Evolutionary conservation across 2,797 vertebrate species (phyloP).

Genomic region (Cyprinodon diabolis): DNA sequence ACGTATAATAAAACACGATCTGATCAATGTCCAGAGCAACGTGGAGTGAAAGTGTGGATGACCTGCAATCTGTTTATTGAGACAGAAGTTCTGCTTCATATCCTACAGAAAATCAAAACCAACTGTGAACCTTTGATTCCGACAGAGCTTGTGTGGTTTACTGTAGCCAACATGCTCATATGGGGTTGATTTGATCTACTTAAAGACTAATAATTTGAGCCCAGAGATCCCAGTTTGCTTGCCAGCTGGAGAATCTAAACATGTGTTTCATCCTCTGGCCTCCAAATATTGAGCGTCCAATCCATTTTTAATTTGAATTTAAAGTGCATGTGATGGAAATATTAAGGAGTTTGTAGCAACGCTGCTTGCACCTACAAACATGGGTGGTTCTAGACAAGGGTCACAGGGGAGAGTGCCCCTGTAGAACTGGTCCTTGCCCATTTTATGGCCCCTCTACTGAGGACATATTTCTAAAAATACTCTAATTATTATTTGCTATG

Average conservation of each 20-base stretch:
- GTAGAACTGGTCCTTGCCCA: too few relatives aligned
- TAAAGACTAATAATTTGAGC: constrained; percentile 42
- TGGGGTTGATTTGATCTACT: constrained; percentile 36
- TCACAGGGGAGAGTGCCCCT: too few relatives aligned
- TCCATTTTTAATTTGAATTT: constrained; percentile 40
- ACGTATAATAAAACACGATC: constrained; percentile 37
- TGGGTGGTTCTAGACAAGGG: too few relatives aligned
- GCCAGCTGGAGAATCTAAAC: constrained; percentile 32
- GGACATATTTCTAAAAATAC: too few relatives aligned
- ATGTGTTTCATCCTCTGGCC: constrained; percentile 37
- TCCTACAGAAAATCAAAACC: constrained; percentile 11
- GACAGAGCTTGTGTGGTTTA: constrained; percentile 11
- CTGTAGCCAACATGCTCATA: constrained; percentile 40
- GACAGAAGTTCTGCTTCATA: constrained; percentile 1
- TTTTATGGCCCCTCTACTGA: too few relatives aligned
- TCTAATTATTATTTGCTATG: too few relatives aligned
- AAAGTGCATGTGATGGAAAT: constrained; percentile 13
- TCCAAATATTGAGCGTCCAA: constrained; percentile 35
- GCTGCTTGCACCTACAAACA: not conserved
- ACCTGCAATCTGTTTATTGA: not conserved
- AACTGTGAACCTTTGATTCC: constrained; percentile 3
- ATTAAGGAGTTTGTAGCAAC: not conserved
- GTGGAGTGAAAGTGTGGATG: constrained; percentile 5
- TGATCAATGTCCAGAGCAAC: constrained; percentile 54
- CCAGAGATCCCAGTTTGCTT: constrained; percentile 15